Evolutionary conservation across 2,113 vertebrate species (phyloP).

Genomic region (Xiphorhynchus elegans): DNA sequence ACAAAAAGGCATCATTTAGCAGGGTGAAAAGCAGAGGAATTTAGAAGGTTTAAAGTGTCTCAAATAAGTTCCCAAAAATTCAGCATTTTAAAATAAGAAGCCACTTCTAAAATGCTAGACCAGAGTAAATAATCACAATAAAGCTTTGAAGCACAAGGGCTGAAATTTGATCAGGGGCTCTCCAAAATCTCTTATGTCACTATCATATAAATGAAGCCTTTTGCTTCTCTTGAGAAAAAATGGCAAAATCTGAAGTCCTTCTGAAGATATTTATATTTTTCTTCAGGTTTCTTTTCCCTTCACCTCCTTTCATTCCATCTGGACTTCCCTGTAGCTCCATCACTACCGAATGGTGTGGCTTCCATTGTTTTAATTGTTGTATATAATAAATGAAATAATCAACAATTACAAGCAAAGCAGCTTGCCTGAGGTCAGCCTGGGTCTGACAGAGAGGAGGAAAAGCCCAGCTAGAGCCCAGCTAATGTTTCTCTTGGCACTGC

Average conservation of each 20-base stretch:
- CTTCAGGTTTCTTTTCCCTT: neutral
- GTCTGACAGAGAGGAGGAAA: neutral
- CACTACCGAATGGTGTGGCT: neutral
- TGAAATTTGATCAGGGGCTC: neutral
- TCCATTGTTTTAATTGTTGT: neutral
- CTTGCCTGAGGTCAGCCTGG: neutral
- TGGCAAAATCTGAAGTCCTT: neutral
- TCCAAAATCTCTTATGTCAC: neutral
- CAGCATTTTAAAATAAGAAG: neutral
- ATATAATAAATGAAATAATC: neutral
- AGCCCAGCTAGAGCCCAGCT: neutral
- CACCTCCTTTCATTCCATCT: neutral
- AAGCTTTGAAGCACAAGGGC: neutral
- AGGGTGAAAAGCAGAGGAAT: neutral
- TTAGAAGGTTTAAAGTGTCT: neutral
- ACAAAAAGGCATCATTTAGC: neutral
- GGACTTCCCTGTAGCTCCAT: neutral
- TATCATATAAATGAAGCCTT: neutral
- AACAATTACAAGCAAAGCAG: neutral
- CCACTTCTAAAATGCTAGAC: neutral
- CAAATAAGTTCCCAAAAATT: neutral
- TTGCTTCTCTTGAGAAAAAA: neutral
- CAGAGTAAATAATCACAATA: neutral
- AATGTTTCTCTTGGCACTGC: neutral
- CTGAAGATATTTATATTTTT: neutral